Evolutionary conservation across 2,888 invertebrate species (phyloP).

Genomic region (Drosophila parthenogenetica): DNA sequence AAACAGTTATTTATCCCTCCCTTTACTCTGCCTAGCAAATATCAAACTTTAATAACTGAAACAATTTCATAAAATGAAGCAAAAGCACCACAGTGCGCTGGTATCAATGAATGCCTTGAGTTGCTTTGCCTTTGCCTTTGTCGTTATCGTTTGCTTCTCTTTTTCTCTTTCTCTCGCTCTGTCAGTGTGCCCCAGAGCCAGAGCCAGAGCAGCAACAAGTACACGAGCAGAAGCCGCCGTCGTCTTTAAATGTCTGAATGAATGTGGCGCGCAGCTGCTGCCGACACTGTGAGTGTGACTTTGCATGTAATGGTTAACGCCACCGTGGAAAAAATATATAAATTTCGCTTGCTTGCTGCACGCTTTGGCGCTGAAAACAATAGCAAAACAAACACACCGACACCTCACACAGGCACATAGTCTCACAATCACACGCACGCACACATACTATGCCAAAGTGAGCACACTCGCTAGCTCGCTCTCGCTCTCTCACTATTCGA

Average conservation of each 20-base stretch:
- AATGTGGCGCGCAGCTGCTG: conserved; percentile 42
- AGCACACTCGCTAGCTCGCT: conserved; percentile 33
- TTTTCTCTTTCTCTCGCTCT: background rate
- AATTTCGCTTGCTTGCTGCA: conserved; percentile 40
- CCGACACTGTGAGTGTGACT: conserved; percentile 68
- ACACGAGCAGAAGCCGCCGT: conserved; percentile 12
- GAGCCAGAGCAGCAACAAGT: conserved; percentile 49
- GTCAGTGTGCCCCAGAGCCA: background rate
- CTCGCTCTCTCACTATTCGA: conserved; percentile 3
- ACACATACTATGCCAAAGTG: conserved; percentile 14
- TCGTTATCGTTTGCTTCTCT: background rate
- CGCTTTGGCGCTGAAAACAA: conserved; percentile 61
- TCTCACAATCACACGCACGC: conserved; percentile 13
- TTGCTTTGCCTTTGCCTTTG: conserved; percentile 24
- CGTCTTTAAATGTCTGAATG: conserved; percentile 49
- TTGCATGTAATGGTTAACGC: conserved; percentile 79
- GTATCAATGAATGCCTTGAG: conserved; percentile 67
- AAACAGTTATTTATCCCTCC: too few relatives aligned
- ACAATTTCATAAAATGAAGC: too few relatives aligned
- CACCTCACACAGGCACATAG: conserved; percentile 27
- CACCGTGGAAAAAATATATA: conserved; percentile 55
- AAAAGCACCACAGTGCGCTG: conserved; percentile 17
- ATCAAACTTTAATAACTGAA: too few relatives aligned
- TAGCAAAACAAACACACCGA: conserved; percentile 69
- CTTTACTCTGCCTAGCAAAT: too few relatives aligned